phyloP scores from a whole-genome alignment of 2,888 invertebrate species.

The Tenthredo livida region DNA sequence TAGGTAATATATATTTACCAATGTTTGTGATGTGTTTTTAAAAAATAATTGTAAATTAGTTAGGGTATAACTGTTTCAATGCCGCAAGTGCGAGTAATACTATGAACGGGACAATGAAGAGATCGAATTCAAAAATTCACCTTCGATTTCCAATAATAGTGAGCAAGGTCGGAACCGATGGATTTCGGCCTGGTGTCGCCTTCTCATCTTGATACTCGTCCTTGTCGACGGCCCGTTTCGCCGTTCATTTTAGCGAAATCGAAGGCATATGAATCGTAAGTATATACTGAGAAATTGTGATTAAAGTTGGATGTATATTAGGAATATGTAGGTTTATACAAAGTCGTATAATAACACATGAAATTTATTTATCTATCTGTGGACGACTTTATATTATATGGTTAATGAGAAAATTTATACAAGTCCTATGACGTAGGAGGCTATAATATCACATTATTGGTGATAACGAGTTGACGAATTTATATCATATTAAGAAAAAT shows the following conservation, averaged over 20 bases:
- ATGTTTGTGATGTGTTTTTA: slow-evolving; percentile 23
- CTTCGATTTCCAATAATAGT: slow-evolving; percentile 42
- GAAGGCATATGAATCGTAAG: neutral
- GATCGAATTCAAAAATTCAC: slow-evolving; percentile 43
- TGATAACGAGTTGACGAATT: neutral
- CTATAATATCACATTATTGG: slow-evolving; percentile 17
- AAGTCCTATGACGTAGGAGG: slow-evolving; percentile 31
- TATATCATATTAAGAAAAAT: neutral
- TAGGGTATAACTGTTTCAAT: slow-evolving; percentile 39
- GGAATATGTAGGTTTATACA: neutral
- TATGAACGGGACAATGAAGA: slow-evolving; percentile 26
- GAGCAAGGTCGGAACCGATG: slow-evolving; percentile 20
- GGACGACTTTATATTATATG: neutral
- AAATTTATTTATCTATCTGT: neutral
- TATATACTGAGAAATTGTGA: slow-evolving; percentile 8
- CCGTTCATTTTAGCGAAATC: neutral
- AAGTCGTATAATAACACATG: neutral
- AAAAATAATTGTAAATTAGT: slow-evolving; percentile 20
- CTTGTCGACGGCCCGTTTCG: slow-evolving; percentile 17
- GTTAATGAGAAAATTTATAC: neutral
- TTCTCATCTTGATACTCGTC: slow-evolving; percentile 31
- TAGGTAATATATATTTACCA: slow-evolving; percentile 31
- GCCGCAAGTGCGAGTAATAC: neutral
- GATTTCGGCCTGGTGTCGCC: slow-evolving; percentile 44
- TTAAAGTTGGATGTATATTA: neutral